Percentiles rank a stretch among this genome's conserved stretches.
These are phyloP conservation scores for Falco naumanni DNA, from an alignment of 2,797 vertebrate species.

Conservation along the genomic window DNA sequence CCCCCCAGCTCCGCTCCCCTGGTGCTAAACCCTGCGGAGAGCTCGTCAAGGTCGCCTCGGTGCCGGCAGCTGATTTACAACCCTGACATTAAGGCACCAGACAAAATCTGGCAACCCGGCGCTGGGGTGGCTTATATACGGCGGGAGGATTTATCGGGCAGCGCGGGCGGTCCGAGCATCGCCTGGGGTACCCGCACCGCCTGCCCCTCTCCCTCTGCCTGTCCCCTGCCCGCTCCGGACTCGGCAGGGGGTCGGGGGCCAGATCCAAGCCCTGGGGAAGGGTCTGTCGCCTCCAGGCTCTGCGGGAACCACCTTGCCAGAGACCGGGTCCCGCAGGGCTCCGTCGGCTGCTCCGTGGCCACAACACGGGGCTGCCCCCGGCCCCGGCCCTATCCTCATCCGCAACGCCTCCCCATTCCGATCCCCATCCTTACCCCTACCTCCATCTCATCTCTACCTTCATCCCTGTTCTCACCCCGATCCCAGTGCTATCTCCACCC, in stretches of 20 bases:
- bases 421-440: not conserved
- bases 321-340: not conserved
- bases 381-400: not conserved
- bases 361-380: not conserved
- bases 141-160: not conserved
- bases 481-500: too few species aligned
- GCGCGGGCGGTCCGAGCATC: not conserved
- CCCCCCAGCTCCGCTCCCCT: not conserved
- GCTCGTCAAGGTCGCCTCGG: not conserved
- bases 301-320: too few species aligned
- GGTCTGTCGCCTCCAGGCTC: not conserved
- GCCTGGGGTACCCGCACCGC: not conserved
- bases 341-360: too few species aligned
- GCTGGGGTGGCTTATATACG: not conserved
- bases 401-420: not conserved
- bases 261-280: too few species aligned
- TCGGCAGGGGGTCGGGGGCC: too few species aligned
- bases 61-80: slow-evolving; percentile 17
- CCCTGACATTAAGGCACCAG: not conserved
- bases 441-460: not conserved
- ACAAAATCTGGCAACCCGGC: not conserved
- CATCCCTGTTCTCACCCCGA: too few species aligned
- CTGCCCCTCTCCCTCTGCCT: not conserved
- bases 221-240: not conserved
- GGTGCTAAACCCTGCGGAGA: rapidly evolving